phyloP scores from a whole-genome alignment of 2,797 vertebrate species.

The Acrossocheilus fasciatus region DNA sequence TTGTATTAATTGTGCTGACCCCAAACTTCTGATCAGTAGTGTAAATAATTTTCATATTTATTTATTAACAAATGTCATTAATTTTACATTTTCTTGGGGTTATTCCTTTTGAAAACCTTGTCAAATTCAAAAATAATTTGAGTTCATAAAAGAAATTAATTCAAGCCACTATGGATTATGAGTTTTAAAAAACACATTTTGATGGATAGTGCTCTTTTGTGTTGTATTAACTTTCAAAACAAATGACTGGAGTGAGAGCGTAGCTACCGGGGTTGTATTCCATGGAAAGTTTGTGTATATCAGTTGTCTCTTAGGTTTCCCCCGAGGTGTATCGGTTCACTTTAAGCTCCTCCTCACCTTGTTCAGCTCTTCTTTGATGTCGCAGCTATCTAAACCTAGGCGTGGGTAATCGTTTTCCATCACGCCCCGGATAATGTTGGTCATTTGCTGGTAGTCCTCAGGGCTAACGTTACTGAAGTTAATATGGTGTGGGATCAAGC shows the following conservation, averaged over 20 bases:
- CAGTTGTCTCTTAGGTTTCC: slow-evolving; percentile 21
- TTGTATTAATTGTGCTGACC: background rate
- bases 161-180: background rate
- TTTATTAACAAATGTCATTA: background rate
- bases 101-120: background rate
- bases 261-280: slow-evolving; percentile 20
- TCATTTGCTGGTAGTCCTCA: slow-evolving; percentile 89
- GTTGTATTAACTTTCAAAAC: slow-evolving; percentile 26
- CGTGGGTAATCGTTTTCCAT: slow-evolving; percentile 81
- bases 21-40: too few relatives aligned
- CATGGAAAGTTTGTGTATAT: slow-evolving; percentile 41
- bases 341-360: slow-evolving; percentile 80
- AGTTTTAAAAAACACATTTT: background rate
- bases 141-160: background rate
- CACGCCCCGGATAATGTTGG: slow-evolving; percentile 80
- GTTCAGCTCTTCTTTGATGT: slow-evolving; percentile 90
- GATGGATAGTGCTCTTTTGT: background rate
- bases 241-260: background rate
- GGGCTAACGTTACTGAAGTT: slow-evolving; percentile 86
- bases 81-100: background rate
- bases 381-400: slow-evolving; percentile 87
- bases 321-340: background rate
- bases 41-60: background rate
- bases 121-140: background rate
- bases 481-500: slow-evolving; percentile 88